Evolutionary conservation across 2,797 vertebrate species (phyloP).

Genomic region (Alectoris magna): DNA sequence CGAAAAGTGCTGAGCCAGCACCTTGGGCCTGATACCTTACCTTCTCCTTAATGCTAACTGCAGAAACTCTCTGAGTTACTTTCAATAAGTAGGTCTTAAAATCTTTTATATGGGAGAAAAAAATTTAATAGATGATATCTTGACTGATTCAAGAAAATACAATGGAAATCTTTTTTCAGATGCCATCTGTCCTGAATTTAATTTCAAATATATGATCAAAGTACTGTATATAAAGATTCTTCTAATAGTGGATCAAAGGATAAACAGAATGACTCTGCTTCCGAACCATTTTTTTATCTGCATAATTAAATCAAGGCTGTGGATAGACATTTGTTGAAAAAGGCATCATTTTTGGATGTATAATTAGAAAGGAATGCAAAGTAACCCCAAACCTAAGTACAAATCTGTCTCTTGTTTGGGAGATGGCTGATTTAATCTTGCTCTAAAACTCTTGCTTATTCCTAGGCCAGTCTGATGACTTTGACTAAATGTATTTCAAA

Average conservation of each 20-base stretch:
- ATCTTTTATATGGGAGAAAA: neutral
- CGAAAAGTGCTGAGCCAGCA: slow-evolving; percentile 14
- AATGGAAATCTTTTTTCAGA: slow-evolving; percentile 21
- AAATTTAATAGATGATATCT: neutral
- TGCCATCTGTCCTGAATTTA: slow-evolving; percentile 8
- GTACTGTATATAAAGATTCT: slow-evolving; percentile 41
- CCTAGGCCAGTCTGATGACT: neutral
- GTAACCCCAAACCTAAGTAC: slow-evolving; percentile 20
- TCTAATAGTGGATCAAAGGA: slow-evolving; percentile 37
- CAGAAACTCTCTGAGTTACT: neutral
- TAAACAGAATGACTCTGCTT: slow-evolving; percentile 39
- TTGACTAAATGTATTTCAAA: neutral
- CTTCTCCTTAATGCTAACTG: neutral
- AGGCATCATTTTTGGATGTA: neutral
- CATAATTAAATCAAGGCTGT: slow-evolving; percentile 51
- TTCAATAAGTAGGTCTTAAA: neutral
- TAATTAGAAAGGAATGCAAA: slow-evolving; percentile 59
- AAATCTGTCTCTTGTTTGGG: neutral
- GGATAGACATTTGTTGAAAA: slow-evolving; percentile 40
- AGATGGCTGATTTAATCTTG: slow-evolving; percentile 33
- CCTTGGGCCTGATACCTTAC: fast-evolving
- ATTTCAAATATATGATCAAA: slow-evolving; percentile 4
- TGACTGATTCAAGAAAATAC: slow-evolving; percentile 10
- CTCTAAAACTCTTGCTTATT: neutral
- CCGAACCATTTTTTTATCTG: slow-evolving; percentile 34